Conservation (phyloP, 2,888 invertebrate species). For the Steinernema scapterisci region DNA sequence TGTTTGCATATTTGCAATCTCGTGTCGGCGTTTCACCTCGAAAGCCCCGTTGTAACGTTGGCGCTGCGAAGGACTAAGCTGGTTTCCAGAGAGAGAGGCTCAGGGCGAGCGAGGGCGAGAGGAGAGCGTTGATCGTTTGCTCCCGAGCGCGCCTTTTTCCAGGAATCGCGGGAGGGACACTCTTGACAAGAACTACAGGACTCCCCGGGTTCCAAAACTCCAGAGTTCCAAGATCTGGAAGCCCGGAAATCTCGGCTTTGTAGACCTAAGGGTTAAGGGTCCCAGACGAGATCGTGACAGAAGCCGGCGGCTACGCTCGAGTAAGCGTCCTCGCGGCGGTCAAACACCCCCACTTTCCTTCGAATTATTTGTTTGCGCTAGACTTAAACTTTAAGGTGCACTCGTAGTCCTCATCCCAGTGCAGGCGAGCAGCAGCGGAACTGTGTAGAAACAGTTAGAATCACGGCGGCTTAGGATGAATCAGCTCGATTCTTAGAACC, state of each 20-base stretch:
- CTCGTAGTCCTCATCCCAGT: background rate
- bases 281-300: constrained; percentile 1
- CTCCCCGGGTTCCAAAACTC: background rate
- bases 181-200: no score
- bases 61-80: background rate
- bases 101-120: no score
- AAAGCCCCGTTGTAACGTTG: constrained; percentile 14
- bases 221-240: background rate
- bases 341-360: constrained; percentile 16
- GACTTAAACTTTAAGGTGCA: background rate
- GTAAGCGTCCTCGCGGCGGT: constrained; percentile 5
- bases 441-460: background rate
- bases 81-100: background rate
- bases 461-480: background rate
- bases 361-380: background rate
- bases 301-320: constrained; percentile 13
- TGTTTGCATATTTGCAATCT: constrained; percentile 28
- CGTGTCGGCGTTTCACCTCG: constrained; percentile 1
- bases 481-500: constrained; percentile 25
- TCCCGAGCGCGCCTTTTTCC: constrained; percentile 4
- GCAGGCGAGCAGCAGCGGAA: background rate
- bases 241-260: no score
- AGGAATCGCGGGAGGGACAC: background rate
- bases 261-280: background rate
- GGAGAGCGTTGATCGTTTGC: background rate